Evolutionary conservation across 2,888 invertebrate species (phyloP).

Genomic region (Perithous albicinctus): DNA sequence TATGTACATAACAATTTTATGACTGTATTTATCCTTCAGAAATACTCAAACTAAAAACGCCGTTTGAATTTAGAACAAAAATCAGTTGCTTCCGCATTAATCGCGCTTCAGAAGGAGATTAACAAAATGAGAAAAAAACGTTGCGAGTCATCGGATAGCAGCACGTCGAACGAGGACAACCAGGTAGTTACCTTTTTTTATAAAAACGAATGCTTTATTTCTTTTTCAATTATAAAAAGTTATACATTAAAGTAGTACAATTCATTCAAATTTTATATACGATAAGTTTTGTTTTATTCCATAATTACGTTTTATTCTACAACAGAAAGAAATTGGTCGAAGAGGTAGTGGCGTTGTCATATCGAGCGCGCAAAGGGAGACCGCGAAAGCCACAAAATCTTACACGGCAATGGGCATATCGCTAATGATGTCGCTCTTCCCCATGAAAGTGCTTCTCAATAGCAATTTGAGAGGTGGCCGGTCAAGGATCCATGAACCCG

Average conservation of each 20-base stretch:
- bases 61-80: background rate
- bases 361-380: conserved; percentile 19
- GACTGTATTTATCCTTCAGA: background rate
- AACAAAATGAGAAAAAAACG: conserved; percentile 1
- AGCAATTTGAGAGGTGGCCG: conserved; percentile 5
- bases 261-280: conserved; percentile 2
- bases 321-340: conserved; percentile 45
- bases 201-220: too few relatives aligned
- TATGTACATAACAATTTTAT: background rate
- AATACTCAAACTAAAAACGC: background rate
- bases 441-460: background rate
- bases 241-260: background rate
- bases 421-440: background rate
- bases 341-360: conserved; percentile 20
- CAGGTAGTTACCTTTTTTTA: background rate
- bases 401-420: conserved; percentile 43
- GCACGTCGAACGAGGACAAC: background rate
- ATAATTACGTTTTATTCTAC: background rate
- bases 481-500: conserved; percentile 18
- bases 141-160: conserved; percentile 8
- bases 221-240: too few relatives aligned
- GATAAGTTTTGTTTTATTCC: background rate
- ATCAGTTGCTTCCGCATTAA: background rate
- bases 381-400: conserved; percentile 29
- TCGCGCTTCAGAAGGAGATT: background rate